A percentile compares a stretch with the other conserved stretches of the same genome.
These are phyloP conservation scores for Caenorhabditis imperialis DNA, from an alignment of 2,888 invertebrate genomes.

Conservation along the genomic window DNA sequence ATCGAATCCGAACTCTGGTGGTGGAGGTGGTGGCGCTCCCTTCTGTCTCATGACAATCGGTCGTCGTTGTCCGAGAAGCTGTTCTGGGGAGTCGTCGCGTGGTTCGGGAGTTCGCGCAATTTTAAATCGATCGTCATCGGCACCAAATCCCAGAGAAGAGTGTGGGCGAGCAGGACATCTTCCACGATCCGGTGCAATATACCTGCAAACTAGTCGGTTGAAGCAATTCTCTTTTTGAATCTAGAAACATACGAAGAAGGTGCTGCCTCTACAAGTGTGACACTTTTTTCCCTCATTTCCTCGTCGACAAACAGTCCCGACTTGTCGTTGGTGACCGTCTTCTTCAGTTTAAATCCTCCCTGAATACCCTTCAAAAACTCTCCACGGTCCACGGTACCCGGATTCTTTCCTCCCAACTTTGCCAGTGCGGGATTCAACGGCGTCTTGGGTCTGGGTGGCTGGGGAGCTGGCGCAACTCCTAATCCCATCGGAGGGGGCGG, in stretches of 20 bases:
- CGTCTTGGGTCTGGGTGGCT: conserved; percentile 46
- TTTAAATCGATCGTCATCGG: conserved; percentile 53
- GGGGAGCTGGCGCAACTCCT: conserved; percentile 22
- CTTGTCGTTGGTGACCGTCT: conserved; percentile 72
- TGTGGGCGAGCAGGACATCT: conserved; percentile 51
- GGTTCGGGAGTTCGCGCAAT: conserved; percentile 57
- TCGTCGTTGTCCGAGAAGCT: conserved; percentile 48
- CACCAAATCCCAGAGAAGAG: conserved; percentile 53
- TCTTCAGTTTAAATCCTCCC: conserved; percentile 66
- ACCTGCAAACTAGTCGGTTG: conserved; percentile 22
- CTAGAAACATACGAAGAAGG: conserved; percentile 47
- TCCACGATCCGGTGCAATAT: conserved; percentile 52
- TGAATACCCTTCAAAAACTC: conserved; percentile 64
- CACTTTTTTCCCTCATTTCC: conserved; percentile 59
- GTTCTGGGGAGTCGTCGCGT: conserved; percentile 57
- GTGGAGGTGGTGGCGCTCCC: conserved; percentile 60
- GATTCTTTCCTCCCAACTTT: conserved; percentile 64
- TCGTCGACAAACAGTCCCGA: conserved; percentile 69
- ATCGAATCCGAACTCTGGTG: conserved; percentile 68
- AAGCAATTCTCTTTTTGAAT: neutral
- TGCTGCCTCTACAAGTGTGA: conserved; percentile 54
- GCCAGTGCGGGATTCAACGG: conserved; percentile 59
- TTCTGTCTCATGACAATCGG: conserved; percentile 58
- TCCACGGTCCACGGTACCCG: conserved; percentile 59
- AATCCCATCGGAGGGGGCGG: conserved; percentile 44